These are phyloP conservation scores for Platysternon megacephalum DNA, from an alignment of 2,113 vertebrate species.

Conservation along the genomic window DNA sequence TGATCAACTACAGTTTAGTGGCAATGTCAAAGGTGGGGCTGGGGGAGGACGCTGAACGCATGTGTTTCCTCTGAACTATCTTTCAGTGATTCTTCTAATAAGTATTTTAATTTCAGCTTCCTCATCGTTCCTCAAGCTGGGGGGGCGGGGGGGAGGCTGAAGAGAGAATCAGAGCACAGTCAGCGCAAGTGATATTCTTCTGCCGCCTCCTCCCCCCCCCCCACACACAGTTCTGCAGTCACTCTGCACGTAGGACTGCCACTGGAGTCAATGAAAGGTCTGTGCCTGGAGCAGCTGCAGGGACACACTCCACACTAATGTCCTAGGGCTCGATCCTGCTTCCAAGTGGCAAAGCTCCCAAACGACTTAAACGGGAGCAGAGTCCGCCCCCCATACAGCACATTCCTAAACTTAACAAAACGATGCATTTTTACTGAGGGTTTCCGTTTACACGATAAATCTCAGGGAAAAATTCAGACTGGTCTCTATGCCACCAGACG, in stretches of 20 bases:
- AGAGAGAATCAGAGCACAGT: background rate
- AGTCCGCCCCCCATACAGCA: background rate
- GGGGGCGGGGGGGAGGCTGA: background rate
- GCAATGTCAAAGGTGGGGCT: background rate
- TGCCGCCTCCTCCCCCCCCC: background rate
- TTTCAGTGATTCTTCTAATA: background rate
- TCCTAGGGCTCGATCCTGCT: background rate
- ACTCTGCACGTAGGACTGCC: background rate
- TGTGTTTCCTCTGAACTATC: background rate
- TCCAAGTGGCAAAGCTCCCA: rapidly evolving
- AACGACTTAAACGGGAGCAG: background rate
- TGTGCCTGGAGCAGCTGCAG: rapidly evolving
- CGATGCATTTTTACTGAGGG: background rate
- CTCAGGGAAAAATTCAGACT: background rate
- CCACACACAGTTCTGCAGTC: background rate
- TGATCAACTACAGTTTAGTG: rapidly evolving
- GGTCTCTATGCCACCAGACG: background rate
- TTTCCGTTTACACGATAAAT: background rate
- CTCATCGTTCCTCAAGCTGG: background rate
- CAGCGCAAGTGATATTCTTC: rapidly evolving
- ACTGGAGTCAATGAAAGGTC: background rate
- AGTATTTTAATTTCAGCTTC: background rate
- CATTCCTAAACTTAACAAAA: background rate
- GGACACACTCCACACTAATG: background rate
- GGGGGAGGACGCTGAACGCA: rapidly evolving